These are phyloP conservation scores for Pterocles burchelli DNA, from an alignment of 2,113 vertebrate genomes.

Conservation along the genomic window DNA sequence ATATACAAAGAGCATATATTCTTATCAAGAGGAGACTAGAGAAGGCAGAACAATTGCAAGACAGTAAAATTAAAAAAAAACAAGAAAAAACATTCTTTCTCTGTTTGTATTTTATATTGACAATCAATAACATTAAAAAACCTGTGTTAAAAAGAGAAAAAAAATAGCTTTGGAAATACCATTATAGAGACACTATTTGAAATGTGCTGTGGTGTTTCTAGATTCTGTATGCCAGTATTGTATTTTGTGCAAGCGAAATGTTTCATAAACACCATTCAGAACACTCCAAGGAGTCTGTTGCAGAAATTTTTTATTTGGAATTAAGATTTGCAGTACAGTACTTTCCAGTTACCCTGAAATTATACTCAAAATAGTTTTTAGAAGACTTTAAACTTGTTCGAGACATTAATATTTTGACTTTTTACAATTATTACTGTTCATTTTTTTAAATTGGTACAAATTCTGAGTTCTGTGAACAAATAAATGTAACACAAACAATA, in stretches of 20 bases:
- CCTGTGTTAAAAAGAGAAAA: not conserved
- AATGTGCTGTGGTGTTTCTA: not conserved
- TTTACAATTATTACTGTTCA: rapidly evolving
- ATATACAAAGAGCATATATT: not conserved
- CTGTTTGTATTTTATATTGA: not conserved
- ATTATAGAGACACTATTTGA: not conserved
- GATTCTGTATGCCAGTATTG: not conserved
- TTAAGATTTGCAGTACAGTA: not conserved
- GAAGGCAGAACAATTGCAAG: not conserved
- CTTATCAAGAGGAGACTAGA: not conserved
- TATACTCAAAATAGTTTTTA: not conserved
- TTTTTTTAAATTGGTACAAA: not conserved
- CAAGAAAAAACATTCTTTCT: rapidly evolving
- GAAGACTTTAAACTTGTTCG: not conserved
- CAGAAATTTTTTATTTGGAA: not conserved
- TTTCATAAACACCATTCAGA: not conserved
- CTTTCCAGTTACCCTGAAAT: not conserved
- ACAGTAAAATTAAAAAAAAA: not conserved
- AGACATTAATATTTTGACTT: not conserved
- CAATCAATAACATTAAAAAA: not conserved
- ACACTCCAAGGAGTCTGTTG: not conserved
- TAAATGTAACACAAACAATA: not conserved
- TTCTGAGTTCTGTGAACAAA: not conserved
- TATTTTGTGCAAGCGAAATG: not conserved
- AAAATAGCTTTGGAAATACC: not conserved